Conservation (phyloP, 2,797 vertebrate species). For the Morelia viridis region DNA sequence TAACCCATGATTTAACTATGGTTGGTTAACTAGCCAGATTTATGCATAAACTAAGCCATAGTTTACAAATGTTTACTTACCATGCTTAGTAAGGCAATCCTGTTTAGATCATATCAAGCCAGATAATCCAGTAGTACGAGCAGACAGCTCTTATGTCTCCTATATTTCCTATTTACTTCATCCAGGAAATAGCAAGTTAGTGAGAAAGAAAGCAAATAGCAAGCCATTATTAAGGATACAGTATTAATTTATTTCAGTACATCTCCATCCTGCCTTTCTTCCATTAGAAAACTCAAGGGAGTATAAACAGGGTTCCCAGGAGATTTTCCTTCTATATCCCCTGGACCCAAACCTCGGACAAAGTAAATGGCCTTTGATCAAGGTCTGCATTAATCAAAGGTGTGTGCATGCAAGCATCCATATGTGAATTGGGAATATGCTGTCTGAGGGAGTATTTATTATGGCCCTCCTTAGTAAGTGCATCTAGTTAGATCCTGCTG, state of each 20-base stretch:
- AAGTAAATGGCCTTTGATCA: background rate
- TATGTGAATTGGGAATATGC: background rate
- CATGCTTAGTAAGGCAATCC: no score
- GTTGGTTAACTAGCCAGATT: background rate
- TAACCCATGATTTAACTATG: background rate
- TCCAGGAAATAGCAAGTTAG: background rate
- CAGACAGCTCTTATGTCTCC: background rate
- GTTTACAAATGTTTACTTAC: background rate
- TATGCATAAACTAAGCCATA: background rate
- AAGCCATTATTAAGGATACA: background rate
- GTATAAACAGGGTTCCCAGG: background rate
- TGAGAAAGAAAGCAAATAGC: background rate
- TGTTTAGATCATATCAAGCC: background rate
- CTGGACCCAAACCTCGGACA: background rate
- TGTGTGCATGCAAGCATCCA: background rate
- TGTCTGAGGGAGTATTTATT: background rate
- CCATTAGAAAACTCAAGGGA: background rate
- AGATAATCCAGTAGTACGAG: background rate
- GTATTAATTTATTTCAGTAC: background rate
- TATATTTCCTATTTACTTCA: background rate
- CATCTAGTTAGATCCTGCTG: background rate
- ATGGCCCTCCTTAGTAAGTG: background rate
- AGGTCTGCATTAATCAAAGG: background rate
- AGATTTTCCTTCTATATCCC: background rate
- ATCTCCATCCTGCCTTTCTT: background rate